Base-by-base conservation (phyloP, 2,113 vertebrate genomes). In the cattle (Bos taurus) region DNA sequence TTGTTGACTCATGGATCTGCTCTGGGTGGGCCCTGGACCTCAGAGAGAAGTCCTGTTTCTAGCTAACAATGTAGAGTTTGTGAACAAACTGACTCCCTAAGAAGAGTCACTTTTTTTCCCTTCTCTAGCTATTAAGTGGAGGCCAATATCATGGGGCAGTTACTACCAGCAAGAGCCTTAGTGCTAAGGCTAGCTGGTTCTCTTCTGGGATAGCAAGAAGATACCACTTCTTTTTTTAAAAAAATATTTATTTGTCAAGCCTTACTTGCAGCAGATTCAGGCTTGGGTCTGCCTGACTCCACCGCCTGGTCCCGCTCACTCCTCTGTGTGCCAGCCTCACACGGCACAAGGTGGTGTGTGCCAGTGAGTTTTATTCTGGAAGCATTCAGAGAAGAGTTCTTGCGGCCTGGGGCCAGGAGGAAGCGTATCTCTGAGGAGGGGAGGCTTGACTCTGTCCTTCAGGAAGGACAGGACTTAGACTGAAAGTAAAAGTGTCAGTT, bases 261-360 rank as follows among this genome's bases (percentile, higher is more conserved):
- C 67, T 71, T 40, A 26, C 12, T 77, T 43, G 40, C 23, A 43
- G 40, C 40, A 77, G 40, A 33, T 48, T 59, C n/a, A 82, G 26
- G 14, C 10, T 5, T 4, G 36, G 26, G 64, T 28, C 48, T 43
- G n/a, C 30, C 59, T 83, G 74, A 13, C 43, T 67, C 14, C 6
- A 2, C 48, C 36, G 17, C 88, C 30, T 3, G 25, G 19, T 78
- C 28, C 50, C 0, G 0, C 14, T 46, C 1, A 3, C 43, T 21
- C 2, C 80, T 85, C n/a, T 1, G 4, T 4, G 23, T 67, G 10
- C 14, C 11, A 4, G 19, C 14, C 2, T 3, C 7, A 26, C 2
- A 7, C 13, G 9, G 40, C n/a, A 30, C 6, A 14, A 12, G 23
- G 62, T 23, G 6, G 12, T 15, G 5, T 23, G 23, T 33, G 28